Conservation (phyloP, 1,140 invertebrate species). For the Brachionus koreanus region DNA sequence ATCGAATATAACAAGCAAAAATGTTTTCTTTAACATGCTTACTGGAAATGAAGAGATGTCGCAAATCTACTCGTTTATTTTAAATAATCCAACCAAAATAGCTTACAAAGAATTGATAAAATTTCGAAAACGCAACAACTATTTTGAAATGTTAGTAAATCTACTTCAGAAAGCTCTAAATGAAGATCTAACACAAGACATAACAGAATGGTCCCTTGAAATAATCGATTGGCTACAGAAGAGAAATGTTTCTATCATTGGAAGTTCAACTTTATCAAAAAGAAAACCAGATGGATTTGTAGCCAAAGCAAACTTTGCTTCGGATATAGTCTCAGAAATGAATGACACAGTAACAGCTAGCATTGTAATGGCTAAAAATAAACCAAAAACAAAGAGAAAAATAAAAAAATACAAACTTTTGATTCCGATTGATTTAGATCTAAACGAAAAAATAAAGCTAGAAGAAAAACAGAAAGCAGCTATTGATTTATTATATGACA, state of each 20-base stretch:
- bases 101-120: slow-evolving; percentile 47
- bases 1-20: slow-evolving; percentile 48
- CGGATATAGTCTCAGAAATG: not conserved
- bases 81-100: slow-evolving; percentile 12
- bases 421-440: slow-evolving; percentile 34
- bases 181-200: slow-evolving; percentile 52
- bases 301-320: not conserved
- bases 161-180: slow-evolving; percentile 55
- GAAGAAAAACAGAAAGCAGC: slow-evolving; percentile 38
- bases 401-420: slow-evolving; percentile 36
- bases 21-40: slow-evolving; percentile 25
- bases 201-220: slow-evolving; percentile 55
- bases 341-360: not conserved
- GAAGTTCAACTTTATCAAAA: not conserved
- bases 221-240: slow-evolving; percentile 51
- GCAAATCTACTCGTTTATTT: slow-evolving; percentile 13
- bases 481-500: slow-evolving; percentile 12
- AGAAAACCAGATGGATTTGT: not conserved
- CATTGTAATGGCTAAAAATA: not conserved
- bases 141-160: slow-evolving; percentile 56
- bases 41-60: slow-evolving; percentile 26
- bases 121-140: slow-evolving; percentile 52
- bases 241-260: slow-evolving; percentile 46
- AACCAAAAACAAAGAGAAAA: slow-evolving; percentile 1
- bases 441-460: slow-evolving; percentile 27